Conservation (phyloP, 2,797 vertebrate species). For the Myripristis jacobus region DNA sequence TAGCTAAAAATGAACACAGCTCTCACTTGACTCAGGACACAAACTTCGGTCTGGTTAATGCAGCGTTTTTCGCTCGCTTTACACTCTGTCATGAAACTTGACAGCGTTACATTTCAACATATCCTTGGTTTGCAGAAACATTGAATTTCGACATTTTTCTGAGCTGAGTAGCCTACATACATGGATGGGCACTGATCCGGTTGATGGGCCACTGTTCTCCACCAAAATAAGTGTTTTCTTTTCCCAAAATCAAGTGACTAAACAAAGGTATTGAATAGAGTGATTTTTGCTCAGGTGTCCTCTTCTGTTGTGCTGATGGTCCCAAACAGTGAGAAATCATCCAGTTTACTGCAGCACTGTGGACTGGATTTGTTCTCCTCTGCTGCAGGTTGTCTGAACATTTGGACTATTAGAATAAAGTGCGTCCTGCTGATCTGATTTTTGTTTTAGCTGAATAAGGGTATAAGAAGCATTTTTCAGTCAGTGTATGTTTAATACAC, state of each 20-base stretch:
- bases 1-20: no score
- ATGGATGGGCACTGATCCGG: no score
- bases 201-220: no score
- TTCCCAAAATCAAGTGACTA: constrained; percentile 10
- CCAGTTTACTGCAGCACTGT: constrained; percentile 9
- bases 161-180: no score
- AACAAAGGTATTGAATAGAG: constrained; percentile 19
- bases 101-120: no score
- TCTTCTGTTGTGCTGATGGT: constrained; percentile 39
- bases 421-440: constrained; percentile 4
- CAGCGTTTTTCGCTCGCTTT: no score
- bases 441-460: background rate
- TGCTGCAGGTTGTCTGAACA: constrained; percentile 53
- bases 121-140: no score
- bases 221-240: background rate
- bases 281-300: constrained; percentile 23
- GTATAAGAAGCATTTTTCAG: background rate
- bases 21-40: no score
- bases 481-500: background rate
- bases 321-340: constrained; percentile 44
- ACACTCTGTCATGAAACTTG: no score
- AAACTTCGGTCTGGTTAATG: no score
- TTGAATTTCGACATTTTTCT: no score
- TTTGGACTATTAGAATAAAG: constrained; percentile 30
- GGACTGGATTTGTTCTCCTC: constrained; percentile 49